Percentiles rank a stretch among this genome's conserved stretches.
phyloP scores from a whole-genome alignment of 2,888 invertebrate genomes.

The Ariolimax columbianus region DNA sequence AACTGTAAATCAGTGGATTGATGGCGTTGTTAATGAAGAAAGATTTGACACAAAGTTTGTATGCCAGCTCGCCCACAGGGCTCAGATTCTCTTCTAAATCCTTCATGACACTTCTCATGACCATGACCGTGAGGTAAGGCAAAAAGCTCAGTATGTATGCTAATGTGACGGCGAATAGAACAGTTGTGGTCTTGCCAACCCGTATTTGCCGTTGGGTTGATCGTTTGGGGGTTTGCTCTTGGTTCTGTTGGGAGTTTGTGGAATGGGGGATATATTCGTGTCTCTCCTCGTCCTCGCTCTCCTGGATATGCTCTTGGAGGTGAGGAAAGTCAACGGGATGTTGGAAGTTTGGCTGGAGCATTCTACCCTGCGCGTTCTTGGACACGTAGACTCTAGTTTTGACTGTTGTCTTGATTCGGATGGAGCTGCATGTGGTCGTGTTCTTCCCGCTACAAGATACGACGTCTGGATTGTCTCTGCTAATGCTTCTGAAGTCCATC shows the following conservation, averaged over 20 bases:
- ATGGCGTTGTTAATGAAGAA: conserved; percentile 75
- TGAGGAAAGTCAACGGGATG: background rate
- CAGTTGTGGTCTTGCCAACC: conserved; percentile 70
- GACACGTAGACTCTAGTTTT: conserved; percentile 20
- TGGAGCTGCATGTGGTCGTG: background rate
- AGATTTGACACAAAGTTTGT: conserved; percentile 73
- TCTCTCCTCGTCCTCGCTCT: conserved; percentile 19
- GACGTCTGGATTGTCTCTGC: too few species aligned
- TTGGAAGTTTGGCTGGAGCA: background rate
- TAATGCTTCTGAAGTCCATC: background rate
- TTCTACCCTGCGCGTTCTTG: background rate
- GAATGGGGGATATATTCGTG: background rate
- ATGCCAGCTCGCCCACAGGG: conserved; percentile 66
- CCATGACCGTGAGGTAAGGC: conserved; percentile 72
- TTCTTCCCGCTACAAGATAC: too few species aligned
- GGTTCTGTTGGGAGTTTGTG: background rate
- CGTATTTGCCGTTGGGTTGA: conserved; percentile 58
- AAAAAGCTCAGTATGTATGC: conserved; percentile 73
- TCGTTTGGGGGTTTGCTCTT: conserved; percentile 13
- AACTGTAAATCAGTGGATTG: conserved; percentile 73
- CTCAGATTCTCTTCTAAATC: conserved; percentile 67
- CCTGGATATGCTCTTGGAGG: background rate
- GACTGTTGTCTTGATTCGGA: conserved; percentile 7
- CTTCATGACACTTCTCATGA: conserved; percentile 66
- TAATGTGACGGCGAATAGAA: conserved; percentile 71